A percentile compares a stretch with the other conserved stretches of the same genome.
phyloP scores from a whole-genome alignment of 2,797 vertebrate genomes.

The Gallirallus australis region DNA sequence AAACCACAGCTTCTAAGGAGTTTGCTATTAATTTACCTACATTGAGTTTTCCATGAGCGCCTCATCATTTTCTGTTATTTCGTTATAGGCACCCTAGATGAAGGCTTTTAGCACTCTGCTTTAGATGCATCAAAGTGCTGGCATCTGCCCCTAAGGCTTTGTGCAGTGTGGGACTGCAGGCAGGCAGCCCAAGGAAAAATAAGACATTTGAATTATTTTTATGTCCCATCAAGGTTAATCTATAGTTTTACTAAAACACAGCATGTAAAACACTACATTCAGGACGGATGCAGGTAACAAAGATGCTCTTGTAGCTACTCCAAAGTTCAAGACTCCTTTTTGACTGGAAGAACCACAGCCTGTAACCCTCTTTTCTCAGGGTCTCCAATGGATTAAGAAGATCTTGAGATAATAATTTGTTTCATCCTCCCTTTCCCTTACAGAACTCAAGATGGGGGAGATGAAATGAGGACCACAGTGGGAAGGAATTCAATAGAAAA shows the following conservation, averaged over 20 bases:
- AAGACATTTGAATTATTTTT: neutral
- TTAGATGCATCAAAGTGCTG: neutral
- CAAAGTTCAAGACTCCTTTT: neutral
- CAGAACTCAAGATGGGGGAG: neutral
- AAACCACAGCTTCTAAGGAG: conserved; percentile 18
- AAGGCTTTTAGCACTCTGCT: conserved; percentile 24
- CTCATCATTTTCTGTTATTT: neutral
- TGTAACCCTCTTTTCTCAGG: neutral
- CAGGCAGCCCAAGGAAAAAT: neutral
- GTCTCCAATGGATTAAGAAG: neutral
- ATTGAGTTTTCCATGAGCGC: neutral
- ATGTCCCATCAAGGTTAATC: neutral
- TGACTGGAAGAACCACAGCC: neutral
- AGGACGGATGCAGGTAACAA: neutral
- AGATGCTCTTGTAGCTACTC: neutral
- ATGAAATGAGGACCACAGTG: conserved; percentile 37
- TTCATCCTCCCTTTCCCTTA: conserved; percentile 36
- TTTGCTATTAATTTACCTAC: conserved; percentile 57
- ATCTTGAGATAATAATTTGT: neutral
- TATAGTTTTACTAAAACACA: neutral
- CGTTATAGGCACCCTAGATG: neutral
- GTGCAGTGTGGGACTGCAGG: neutral
- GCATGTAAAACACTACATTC: neutral
- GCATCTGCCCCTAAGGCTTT: neutral
- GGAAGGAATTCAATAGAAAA: neutral